Conservation (phyloP, 2,888 invertebrate genomes). For the Andricus curvator region DNA sequence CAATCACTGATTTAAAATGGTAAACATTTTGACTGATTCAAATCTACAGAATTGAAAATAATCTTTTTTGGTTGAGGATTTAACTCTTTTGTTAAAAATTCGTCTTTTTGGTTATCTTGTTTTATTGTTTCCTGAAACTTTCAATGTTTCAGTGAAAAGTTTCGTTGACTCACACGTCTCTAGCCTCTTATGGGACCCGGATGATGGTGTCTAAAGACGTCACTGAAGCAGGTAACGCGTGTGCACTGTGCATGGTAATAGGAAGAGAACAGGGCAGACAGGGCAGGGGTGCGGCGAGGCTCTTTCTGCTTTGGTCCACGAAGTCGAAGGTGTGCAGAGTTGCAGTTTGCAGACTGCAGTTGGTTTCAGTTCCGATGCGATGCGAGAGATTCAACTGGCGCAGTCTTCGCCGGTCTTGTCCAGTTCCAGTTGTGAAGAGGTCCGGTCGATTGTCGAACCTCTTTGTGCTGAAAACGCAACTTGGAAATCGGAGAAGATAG, state of each 20-base stretch:
- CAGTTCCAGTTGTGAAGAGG: not conserved
- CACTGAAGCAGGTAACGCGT: constrained; percentile 43
- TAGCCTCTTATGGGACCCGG: constrained; percentile 3
- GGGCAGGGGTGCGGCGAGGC: constrained; percentile 60
- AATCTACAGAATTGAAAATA: too few species aligned
- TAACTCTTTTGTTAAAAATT: too few species aligned
- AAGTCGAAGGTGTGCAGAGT: constrained; percentile 54
- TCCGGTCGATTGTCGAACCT: not conserved
- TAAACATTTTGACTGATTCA: too few species aligned
- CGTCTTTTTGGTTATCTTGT: not conserved
- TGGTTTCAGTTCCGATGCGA: constrained; percentile 9
- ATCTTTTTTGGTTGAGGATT: too few species aligned
- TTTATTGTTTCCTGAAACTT: not conserved
- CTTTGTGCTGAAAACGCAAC: not conserved
- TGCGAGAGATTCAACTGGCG: constrained; percentile 32
- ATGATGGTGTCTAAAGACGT: constrained; percentile 22
- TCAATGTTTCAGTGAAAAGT: not conserved
- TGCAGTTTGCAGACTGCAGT: not conserved
- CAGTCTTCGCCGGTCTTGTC: constrained; percentile 10
- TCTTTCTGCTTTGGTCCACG: constrained; percentile 45
- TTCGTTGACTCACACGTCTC: too few species aligned
- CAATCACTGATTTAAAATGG: too few species aligned
- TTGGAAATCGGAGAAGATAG: constrained; percentile 26
- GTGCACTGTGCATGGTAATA: constrained; percentile 47
- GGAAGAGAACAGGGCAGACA: constrained; percentile 48